Conservation (phyloP, 2,888 invertebrate species). For the Lasioglossum lativentre region DNA sequence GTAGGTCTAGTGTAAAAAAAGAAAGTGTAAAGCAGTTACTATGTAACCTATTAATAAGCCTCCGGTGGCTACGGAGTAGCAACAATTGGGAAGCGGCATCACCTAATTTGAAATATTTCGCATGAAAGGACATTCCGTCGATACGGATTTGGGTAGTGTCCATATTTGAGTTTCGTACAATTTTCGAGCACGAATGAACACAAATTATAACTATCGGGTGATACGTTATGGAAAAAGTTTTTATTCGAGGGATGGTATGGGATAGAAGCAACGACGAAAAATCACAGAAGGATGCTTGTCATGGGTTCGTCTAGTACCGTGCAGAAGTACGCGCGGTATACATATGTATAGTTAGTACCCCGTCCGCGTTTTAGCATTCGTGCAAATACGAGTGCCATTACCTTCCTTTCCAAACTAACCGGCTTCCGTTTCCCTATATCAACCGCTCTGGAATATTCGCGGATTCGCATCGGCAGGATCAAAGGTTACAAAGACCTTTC, state of each 20-base stretch:
- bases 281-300: not conserved
- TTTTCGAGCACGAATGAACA: not conserved
- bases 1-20: no score
- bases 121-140: not conserved
- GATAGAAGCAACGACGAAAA: conserved; percentile 2
- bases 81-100: no score
- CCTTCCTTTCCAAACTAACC: conserved; percentile 27
- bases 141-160: not conserved
- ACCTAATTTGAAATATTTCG: no score
- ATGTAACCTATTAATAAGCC: not conserved
- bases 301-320: not conserved
- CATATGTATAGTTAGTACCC: conserved; percentile 12
- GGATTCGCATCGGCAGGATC: conserved; percentile 21
- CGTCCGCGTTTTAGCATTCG: conserved; percentile 8
- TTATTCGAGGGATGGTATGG: not conserved
- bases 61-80: no score
- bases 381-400: conserved; percentile 31
- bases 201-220: not conserved
- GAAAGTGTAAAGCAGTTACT: not conserved
- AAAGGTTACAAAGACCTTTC: conserved; percentile 54
- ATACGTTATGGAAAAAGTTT: not conserved
- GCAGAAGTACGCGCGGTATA: not conserved
- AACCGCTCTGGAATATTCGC: conserved; percentile 23
- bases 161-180: not conserved
- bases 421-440: not conserved